Percentiles rank a stretch among this genome's conserved stretches.
Evolutionary conservation across 2,797 vertebrate genomes (phyloP).

Genomic region (Pampus argenteus): DNA sequence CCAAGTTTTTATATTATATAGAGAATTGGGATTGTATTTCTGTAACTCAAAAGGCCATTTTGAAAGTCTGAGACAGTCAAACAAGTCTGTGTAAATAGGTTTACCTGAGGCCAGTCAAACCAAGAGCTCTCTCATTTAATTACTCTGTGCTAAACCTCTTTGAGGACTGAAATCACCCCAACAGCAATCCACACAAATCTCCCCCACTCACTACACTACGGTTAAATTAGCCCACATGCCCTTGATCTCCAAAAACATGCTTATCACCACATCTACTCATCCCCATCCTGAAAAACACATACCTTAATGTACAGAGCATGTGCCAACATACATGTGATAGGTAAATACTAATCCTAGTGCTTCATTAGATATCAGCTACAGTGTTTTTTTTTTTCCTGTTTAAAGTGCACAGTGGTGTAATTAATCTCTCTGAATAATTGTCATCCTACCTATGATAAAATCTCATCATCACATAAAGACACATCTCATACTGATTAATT

Average conservation of each 20-base stretch:
- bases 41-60: not conserved
- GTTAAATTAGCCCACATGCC: conserved; percentile 61
- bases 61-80: conserved; percentile 17
- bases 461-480: not conserved
- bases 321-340: conserved; percentile 11
- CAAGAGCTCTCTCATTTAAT: conserved; percentile 76
- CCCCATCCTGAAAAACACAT: conserved; percentile 18
- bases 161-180: conserved; percentile 64
- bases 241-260: conserved; percentile 60
- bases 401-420: not conserved
- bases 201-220: conserved; percentile 19
- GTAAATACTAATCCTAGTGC: not conserved
- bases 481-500: not conserved
- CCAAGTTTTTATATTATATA: too few species aligned
- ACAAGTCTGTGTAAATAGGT: conserved; percentile 50
- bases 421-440: not conserved
- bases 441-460: not conserved
- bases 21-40: not conserved
- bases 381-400: not conserved
- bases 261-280: conserved; percentile 15
- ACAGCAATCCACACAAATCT: conserved; percentile 77
- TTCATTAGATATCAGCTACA: conserved; percentile 13
- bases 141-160: conserved; percentile 78
- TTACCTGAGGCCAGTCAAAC: conserved; percentile 47
- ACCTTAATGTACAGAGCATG: conserved; percentile 12